Evolutionary conservation across 2,797 vertebrate species (phyloP).

Genomic region (Yasuhikotakia modesta): DNA sequence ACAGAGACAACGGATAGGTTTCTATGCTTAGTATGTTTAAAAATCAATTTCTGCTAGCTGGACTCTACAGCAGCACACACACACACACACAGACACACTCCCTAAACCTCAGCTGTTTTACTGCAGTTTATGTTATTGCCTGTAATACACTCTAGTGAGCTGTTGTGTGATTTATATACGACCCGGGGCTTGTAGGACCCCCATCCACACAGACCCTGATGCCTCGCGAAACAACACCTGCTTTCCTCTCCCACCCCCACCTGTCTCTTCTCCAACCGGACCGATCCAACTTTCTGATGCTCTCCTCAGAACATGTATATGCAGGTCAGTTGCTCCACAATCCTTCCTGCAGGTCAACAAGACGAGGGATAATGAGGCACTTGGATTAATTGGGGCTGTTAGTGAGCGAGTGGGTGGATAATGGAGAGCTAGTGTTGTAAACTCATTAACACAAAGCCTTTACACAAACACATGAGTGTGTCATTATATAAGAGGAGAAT

Average conservation of each 20-base stretch:
- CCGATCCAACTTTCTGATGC: background rate
- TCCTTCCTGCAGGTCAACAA: too few relatives aligned
- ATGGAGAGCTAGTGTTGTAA: conserved; percentile 22
- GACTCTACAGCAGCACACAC: too few relatives aligned
- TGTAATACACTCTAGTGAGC: conserved; percentile 22
- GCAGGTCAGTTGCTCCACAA: background rate
- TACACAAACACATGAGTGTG: conserved; percentile 20
- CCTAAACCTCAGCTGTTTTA: too few relatives aligned
- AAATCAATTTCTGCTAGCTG: too few relatives aligned
- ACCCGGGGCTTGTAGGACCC: conserved; percentile 20
- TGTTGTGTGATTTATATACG: conserved; percentile 42
- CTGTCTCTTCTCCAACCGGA: background rate
- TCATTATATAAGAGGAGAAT: background rate
- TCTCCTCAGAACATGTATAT: background rate
- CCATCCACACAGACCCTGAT: background rate
- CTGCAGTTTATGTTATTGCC: too few relatives aligned
- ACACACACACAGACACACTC: too few relatives aligned
- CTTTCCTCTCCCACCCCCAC: background rate
- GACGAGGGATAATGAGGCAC: conserved; percentile 37
- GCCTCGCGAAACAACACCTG: conserved; percentile 44
- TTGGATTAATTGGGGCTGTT: conserved; percentile 42
- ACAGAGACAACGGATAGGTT: too few relatives aligned
- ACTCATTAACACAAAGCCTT: conserved; percentile 11
- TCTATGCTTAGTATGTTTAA: too few relatives aligned
- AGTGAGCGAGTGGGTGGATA: conserved; percentile 20